Evolutionary conservation across 2,113 vertebrate species (phyloP).

Genomic region (Misgurnus anguillicaudatus): DNA sequence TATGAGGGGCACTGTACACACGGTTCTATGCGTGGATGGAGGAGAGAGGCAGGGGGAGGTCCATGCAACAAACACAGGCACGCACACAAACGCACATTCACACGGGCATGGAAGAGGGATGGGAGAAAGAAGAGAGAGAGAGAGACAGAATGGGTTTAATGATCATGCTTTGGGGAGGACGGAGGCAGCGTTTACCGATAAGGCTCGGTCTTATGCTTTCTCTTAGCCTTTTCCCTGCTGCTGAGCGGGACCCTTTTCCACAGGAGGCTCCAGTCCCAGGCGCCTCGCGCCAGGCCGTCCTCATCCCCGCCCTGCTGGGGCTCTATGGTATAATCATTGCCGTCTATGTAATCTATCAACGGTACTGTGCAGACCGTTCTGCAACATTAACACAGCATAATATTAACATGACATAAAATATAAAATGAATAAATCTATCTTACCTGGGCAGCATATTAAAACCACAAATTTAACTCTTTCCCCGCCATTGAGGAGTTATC

Average conservation of each 20-base stretch:
- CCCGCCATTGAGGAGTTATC: too few species aligned
- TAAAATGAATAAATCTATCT: neutral
- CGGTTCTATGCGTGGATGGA: slow-evolving; percentile 78
- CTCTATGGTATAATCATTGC: slow-evolving; percentile 97
- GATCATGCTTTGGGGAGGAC: slow-evolving; percentile 49
- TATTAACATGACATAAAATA: slow-evolving; percentile 29
- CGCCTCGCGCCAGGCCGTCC: slow-evolving; percentile 96
- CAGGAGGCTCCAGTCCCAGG: slow-evolving; percentile 98
- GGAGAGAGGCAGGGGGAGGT: slow-evolving; percentile 45
- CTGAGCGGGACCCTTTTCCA: slow-evolving; percentile 96
- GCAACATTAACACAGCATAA: slow-evolving; percentile 74
- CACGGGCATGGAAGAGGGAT: slow-evolving; percentile 43
- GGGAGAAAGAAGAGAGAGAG: slow-evolving; percentile 64
- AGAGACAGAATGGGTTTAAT: slow-evolving; percentile 67
- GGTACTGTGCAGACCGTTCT: slow-evolving; percentile 98
- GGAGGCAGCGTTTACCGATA: slow-evolving; percentile 86
- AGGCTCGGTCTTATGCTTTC: slow-evolving; percentile 91
- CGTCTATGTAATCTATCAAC: slow-evolving; percentile 99
- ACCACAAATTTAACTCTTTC: neutral
- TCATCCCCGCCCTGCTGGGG: slow-evolving; percentile 98
- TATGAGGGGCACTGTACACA: slow-evolving; percentile 96
- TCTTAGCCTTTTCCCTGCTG: slow-evolving; percentile 92
- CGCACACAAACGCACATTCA: slow-evolving; percentile 53
- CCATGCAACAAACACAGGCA: slow-evolving; percentile 54
- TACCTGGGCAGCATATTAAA: neutral